phyloP scores from a whole-genome alignment of 1,140 invertebrate species.

The Fopius arisanus region DNA sequence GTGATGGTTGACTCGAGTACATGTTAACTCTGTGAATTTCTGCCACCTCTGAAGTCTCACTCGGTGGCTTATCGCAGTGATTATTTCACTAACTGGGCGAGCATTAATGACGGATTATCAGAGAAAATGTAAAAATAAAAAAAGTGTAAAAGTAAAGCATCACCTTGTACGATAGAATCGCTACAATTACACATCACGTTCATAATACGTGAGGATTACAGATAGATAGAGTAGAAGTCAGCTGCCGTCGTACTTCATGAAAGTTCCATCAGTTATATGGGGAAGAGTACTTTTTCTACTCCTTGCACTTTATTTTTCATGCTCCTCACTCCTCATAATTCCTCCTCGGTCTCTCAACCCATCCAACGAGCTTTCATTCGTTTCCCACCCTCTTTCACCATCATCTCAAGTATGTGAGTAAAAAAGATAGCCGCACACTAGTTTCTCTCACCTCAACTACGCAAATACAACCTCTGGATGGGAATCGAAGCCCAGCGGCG shows the following conservation, averaged over 20 bases:
- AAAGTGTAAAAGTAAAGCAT: background rate
- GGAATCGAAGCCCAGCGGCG: conserved; percentile 8
- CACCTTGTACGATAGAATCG: background rate
- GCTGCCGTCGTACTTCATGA: background rate
- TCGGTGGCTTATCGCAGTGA: background rate
- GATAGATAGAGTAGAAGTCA: conserved; percentile 8
- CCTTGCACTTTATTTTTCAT: background rate
- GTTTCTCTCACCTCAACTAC: background rate
- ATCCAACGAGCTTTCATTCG: conserved; percentile 2
- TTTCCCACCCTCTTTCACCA: background rate
- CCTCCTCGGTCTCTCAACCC: background rate
- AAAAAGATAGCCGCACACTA: background rate
- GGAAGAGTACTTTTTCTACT: background rate
- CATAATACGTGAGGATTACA: conserved; percentile 5
- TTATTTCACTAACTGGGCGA: background rate
- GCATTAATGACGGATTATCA: background rate
- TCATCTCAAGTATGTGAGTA: background rate
- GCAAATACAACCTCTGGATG: background rate
- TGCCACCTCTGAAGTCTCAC: background rate
- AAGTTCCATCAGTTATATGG: conserved; percentile 13
- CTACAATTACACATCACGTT: conserved; percentile 1
- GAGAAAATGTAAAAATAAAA: background rate
- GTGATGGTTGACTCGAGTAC: background rate
- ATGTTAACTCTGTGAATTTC: background rate
- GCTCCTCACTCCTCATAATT: conserved; percentile 6